Base-by-base conservation (phyloP, 2,888 invertebrate species). In the Heliconius ethilla region DNA sequence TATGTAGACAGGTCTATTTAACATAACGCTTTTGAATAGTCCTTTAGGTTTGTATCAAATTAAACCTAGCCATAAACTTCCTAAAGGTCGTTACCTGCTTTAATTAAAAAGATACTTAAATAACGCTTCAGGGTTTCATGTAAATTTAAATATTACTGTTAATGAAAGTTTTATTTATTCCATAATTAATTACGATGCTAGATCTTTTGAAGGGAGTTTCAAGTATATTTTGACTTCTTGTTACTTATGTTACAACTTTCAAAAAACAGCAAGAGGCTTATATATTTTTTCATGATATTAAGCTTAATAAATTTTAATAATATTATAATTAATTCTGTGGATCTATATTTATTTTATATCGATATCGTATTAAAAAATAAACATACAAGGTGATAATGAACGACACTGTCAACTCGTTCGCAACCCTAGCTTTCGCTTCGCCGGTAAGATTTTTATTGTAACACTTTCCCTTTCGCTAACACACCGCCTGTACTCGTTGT, bases 391-490 rank as follows among this genome's bases (percentile, higher is more conserved):
- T 79, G 80, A 82, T 81, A 81, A 83, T 82, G 84, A 82, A 82
- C 82, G 84, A 86, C 85, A 84, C 82, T 83, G 82, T 83, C 84
- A 85, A 59, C 86, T 84, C 45, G 69, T 82, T 82, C 84, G 84
- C 86, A 88, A 89, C 87, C 40, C 87, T 86, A 87, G 87, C 86
- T 88, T 89, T 72, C 86, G 85, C 85, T 86, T 87, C 86, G 85
- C 84, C 85, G 86, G 87, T 91, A 90, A 90, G 91, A 91, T 91
- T 93, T 93, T 92, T 92, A 92, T 91, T 92, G 89, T 91, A 89
- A 90, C 89, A 89, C 90, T 87, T 89, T 89, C 88, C 90, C 89
- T 91, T 91, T 89, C 87, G 88, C 88, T 87, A 88, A 88, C 89
- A 89, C 87, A 88, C 87, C 85, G 85, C 83, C 86, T 85, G 87